Evolutionary conservation across 2,888 invertebrate genomes (phyloP).

Genomic region (Phorcus lineatus): DNA sequence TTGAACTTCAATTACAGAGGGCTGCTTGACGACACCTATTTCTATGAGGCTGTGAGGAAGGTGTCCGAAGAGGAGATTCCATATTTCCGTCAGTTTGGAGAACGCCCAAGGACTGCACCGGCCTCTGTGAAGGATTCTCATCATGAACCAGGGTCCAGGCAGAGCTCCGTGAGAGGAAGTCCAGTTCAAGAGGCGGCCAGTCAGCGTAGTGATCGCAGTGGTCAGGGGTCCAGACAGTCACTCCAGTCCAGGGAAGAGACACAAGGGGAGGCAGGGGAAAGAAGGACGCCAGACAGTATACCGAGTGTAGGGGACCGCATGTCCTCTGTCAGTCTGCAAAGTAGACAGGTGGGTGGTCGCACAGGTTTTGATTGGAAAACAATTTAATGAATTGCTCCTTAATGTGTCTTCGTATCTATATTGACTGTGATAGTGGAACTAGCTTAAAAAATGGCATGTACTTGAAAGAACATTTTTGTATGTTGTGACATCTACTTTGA

Average conservation of each 20-base stretch:
- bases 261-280: neutral
- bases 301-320: slow-evolving; percentile 18
- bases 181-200: neutral
- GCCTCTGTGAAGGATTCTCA: slow-evolving; percentile 1
- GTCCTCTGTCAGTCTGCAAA: neutral
- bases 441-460: too few species aligned
- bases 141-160: neutral
- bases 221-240: neutral
- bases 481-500: neutral
- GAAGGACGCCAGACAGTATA: neutral
- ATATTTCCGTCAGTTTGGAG: slow-evolving; percentile 70
- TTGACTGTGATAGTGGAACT: too few species aligned
- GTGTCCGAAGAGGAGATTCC: slow-evolving; percentile 70
- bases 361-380: too few species aligned
- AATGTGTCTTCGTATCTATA: too few species aligned
- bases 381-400: too few species aligned
- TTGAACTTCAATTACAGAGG: slow-evolving; percentile 50
- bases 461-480: too few species aligned
- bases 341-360: neutral
- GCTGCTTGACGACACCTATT: slow-evolving; percentile 71
- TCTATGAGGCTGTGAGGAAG: slow-evolving; percentile 66
- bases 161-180: neutral
- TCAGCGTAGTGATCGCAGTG: neutral
- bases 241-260: neutral
- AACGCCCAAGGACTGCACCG: slow-evolving; percentile 32